Evolutionary conservation across 1,140 invertebrate species (phyloP), one percentile per base, ranked within the genome.

Genomic region (Lasioglossum baleicum): DNA sequence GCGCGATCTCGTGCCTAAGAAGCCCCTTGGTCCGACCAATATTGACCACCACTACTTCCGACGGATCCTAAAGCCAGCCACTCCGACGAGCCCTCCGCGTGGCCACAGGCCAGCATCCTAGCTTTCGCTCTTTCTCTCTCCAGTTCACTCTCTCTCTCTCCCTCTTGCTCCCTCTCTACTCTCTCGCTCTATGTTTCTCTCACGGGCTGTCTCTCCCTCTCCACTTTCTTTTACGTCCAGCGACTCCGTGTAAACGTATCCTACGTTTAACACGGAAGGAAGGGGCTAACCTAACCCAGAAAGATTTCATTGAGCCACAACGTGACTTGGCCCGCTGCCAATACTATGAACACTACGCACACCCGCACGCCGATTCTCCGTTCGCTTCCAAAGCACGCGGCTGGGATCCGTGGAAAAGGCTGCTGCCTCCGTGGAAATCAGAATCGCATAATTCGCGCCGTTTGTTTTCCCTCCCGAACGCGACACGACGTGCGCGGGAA

Each of bases 261-360:
- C 90, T 89, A 90, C 84, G 86, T 82, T 91, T 88, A 89, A 89
- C 87, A 77, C 86, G 85, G 88, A 89, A 89, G 89, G 89, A 91
- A 91, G 85, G 83, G 87, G 75, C 81, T 89, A 90, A 90, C 81
- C 86, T 91, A 93, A 92, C 91, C 91, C 74, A 92, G 89, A 92
- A 93, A 92, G 90, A 92, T 92, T 93, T 91, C 92, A 93, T 93
- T 93, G 91, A 93, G 91, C 85, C 82, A 79, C 88, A 86, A 89
- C 87, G 84, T 89, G 87, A 88, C 83, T 90, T 92, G 92, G 91
- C 91, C 63, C 73, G 22, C 26, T 79, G 91, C 91, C 92, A 93
- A 89, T 92, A 92, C 88, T 93, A 92, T 88, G 87, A 85, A 83
- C 86, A 87, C 78, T 88, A 89, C 87, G 87, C 83, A 85, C 82